These are phyloP conservation scores for Rhabditophanes sp. DNA, from an alignment of 2,888 invertebrate species.

Conservation along the genomic window DNA sequence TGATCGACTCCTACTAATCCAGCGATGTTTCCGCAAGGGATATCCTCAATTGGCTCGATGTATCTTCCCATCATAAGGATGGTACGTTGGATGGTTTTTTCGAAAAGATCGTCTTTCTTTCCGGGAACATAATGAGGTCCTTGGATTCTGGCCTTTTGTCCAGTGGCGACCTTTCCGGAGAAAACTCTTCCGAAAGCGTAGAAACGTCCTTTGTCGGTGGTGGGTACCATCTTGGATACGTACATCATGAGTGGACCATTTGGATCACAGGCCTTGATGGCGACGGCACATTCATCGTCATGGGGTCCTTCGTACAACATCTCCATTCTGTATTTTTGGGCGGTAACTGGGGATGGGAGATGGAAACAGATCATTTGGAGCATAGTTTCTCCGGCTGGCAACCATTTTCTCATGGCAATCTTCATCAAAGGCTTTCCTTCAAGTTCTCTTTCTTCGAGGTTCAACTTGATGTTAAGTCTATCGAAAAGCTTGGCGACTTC, in stretches of 20 bases:
- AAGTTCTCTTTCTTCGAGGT: slow-evolving; percentile 84
- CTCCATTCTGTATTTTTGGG: slow-evolving; percentile 98
- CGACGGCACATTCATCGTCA: slow-evolving; percentile 79
- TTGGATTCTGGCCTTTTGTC: slow-evolving; percentile 74
- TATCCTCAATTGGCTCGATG: slow-evolving; percentile 96
- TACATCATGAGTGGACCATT: slow-evolving; percentile 99
- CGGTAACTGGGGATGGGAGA: slow-evolving; percentile 91
- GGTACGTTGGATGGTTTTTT: slow-evolving; percentile 94
- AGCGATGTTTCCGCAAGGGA: slow-evolving; percentile 97
- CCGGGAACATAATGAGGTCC: slow-evolving; percentile 94
- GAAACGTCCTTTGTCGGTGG: slow-evolving; percentile 97
- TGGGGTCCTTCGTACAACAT: slow-evolving; percentile 96
- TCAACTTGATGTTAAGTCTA: slow-evolving; percentile 76
- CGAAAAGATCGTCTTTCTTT: slow-evolving; percentile 95
- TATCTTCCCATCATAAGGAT: slow-evolving; percentile 99
- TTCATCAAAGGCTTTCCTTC: slow-evolving; percentile 61
- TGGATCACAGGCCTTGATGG: slow-evolving; percentile 70
- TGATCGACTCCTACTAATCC: slow-evolving; percentile 99
- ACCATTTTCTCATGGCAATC: slow-evolving; percentile 95
- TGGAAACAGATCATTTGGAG: slow-evolving; percentile 99
- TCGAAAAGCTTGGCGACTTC: slow-evolving; percentile 70
- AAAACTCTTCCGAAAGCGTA: slow-evolving; percentile 99
- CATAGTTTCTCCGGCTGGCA: slow-evolving; percentile 95
- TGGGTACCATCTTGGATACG: slow-evolving; percentile 99
- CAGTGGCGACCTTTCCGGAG: slow-evolving; percentile 62